Evolutionary conservation across 2,113 vertebrate species (phyloP).

Genomic region (Ovibos moschatus): DNA sequence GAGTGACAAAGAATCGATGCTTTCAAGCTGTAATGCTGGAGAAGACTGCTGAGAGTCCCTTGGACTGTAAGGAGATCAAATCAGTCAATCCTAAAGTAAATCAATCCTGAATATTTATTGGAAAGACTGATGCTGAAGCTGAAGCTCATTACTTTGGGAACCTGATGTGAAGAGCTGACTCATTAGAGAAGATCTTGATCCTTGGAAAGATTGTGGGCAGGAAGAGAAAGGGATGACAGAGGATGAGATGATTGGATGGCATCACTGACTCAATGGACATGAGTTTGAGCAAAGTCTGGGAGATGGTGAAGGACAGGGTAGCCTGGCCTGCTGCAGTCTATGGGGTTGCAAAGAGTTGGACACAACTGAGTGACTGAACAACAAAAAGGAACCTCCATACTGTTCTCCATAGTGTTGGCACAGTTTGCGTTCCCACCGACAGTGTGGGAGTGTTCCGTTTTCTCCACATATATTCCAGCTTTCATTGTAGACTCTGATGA

Average conservation of each 20-base stretch:
- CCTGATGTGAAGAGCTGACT: neutral
- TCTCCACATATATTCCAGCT: neutral
- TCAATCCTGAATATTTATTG: neutral
- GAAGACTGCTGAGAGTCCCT: neutral
- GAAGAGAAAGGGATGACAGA: neutral
- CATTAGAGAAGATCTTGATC: neutral
- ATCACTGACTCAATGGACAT: neutral
- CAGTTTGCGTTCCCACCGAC: neutral
- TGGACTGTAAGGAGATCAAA: neutral
- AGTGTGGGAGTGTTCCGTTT: neutral
- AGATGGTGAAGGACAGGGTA: neutral
- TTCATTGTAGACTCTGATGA: neutral
- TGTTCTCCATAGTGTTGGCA: neutral
- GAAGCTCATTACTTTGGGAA: neutral
- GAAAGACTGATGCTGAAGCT: neutral
- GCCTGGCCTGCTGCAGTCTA: neutral
- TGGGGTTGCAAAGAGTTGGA: neutral
- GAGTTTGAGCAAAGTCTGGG: neutral
- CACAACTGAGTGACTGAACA: neutral
- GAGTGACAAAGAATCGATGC: neutral
- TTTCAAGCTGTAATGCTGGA: neutral
- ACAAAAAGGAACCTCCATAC: neutral
- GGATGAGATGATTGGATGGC: neutral
- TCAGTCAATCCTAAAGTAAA: neutral
- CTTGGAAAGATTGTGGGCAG: neutral